Evolutionary conservation across 2,113 vertebrate species (phyloP).

Genomic region (Gymnarchus niloticus): DNA sequence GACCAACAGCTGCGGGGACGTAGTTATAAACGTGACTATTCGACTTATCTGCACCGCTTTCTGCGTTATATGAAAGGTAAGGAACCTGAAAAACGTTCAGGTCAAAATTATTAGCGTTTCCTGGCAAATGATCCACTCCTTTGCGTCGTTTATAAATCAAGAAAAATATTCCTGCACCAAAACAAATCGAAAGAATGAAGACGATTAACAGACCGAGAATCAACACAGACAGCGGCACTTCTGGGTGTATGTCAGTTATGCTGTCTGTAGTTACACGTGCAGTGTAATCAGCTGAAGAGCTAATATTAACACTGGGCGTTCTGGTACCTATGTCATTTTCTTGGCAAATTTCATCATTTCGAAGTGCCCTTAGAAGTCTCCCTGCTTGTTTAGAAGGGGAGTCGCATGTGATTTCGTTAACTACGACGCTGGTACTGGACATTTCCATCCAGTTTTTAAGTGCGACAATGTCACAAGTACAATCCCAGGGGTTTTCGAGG

Average conservation of each 20-base stretch:
- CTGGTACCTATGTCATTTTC: conserved; percentile 73
- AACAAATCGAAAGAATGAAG: conserved; percentile 93
- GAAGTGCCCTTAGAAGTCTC: conserved; percentile 78
- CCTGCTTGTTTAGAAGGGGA: conserved; percentile 78
- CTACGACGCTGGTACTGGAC: conserved; percentile 86
- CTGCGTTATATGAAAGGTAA: conserved; percentile 80
- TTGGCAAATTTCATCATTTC: conserved; percentile 78
- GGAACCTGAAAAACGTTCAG: conserved; percentile 89
- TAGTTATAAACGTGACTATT: conserved; percentile 92
- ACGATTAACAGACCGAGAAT: conserved; percentile 93
- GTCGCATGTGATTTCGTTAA: conserved; percentile 85
- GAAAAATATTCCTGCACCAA: conserved; percentile 91
- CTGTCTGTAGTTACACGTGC: conserved; percentile 70
- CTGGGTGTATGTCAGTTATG: conserved; percentile 75
- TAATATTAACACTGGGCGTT: conserved; percentile 67
- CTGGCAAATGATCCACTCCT: conserved; percentile 71
- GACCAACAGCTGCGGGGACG: conserved; percentile 82
- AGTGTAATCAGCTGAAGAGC: conserved; percentile 58
- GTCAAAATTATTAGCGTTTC: conserved; percentile 77
- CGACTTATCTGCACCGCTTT: conserved; percentile 70
- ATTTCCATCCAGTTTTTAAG: conserved; percentile 96
- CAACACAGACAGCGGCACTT: conserved; percentile 91
- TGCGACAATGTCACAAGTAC: conserved; percentile 84
- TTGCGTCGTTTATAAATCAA: conserved; percentile 92
- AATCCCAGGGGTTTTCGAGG: conserved; percentile 96